Conservation (phyloP, 92 coral and sea anemone species). For the Bergia puertoricense region DNA sequence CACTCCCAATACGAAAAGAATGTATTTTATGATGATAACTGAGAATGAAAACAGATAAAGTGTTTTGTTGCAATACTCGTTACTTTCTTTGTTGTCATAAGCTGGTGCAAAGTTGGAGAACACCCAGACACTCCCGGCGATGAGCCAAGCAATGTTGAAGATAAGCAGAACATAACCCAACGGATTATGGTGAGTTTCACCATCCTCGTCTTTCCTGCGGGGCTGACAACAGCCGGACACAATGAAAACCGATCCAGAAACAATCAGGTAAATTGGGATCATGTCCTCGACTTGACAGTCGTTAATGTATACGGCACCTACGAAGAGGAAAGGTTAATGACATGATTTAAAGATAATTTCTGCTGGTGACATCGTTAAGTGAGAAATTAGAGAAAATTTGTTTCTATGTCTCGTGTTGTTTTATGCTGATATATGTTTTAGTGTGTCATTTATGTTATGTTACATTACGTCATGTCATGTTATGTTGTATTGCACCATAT, state of each 20-base stretch:
- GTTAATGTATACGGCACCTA: constrained; percentile 3
- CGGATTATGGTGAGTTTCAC: background rate
- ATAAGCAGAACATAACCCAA: background rate
- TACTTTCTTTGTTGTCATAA: background rate
- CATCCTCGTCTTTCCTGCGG: background rate
- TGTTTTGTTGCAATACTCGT: constrained; percentile 23
- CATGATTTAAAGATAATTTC: no score
- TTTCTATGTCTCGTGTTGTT: no score
- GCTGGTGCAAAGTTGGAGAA: constrained; percentile 18
- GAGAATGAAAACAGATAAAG: constrained; percentile 26
- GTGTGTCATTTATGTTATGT: background rate
- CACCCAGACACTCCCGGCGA: constrained; percentile 19
- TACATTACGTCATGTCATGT: no score
- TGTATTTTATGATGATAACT: background rate
- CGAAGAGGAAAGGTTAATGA: background rate
- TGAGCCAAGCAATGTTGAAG: constrained; percentile 10
- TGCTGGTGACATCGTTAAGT: no score
- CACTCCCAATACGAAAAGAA: background rate
- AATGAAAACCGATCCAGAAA: constrained; percentile 9
- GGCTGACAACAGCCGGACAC: constrained; percentile 11
- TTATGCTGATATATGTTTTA: no score
- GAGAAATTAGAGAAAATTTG: no score
- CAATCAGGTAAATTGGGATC: constrained; percentile 37
- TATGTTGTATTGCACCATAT: no score
- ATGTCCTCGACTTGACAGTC: background rate